These are phyloP conservation scores for Oreamnos americanus DNA, from an alignment of 2,113 vertebrate genomes.

Conservation along the genomic window DNA sequence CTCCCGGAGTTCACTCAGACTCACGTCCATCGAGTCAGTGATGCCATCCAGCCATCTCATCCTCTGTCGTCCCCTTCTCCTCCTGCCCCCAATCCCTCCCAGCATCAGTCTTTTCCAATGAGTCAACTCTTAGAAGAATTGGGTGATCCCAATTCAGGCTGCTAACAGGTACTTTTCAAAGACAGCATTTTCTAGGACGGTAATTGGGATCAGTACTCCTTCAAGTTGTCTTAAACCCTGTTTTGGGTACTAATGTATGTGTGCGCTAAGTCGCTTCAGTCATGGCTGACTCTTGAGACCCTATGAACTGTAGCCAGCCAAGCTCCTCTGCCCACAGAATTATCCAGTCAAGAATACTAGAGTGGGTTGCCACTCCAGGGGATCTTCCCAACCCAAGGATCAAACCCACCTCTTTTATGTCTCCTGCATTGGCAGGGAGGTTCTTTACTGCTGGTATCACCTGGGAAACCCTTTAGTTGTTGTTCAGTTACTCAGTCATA, in stretches of 20 bases:
- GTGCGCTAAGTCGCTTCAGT: not conserved
- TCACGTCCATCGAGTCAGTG: too few species aligned
- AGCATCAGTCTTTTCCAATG: too few species aligned
- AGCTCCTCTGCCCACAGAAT: not conserved
- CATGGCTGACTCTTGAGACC: not conserved
- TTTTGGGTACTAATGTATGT: not conserved
- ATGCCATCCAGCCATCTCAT: too few species aligned
- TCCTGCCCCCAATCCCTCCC: too few species aligned
- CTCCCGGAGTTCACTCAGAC: too few species aligned
- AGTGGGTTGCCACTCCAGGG: not conserved
- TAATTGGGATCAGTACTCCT: not conserved
- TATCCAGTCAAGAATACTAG: not conserved
- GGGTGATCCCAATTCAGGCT: not conserved
- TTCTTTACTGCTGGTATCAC: accelerated
- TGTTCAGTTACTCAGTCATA: not conserved
- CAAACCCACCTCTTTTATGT: not conserved
- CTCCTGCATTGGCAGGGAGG: not conserved
- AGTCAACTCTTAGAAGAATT: not conserved
- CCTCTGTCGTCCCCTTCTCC: too few species aligned
- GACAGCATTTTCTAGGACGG: not conserved
- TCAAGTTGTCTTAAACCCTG: not conserved
- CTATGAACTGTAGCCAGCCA: not conserved
- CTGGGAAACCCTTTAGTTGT: not conserved
- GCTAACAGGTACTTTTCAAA: not conserved
- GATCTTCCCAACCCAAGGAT: not conserved